phyloP scores from a whole-genome alignment of 2,888 invertebrate genomes.

The Dione juno region DNA sequence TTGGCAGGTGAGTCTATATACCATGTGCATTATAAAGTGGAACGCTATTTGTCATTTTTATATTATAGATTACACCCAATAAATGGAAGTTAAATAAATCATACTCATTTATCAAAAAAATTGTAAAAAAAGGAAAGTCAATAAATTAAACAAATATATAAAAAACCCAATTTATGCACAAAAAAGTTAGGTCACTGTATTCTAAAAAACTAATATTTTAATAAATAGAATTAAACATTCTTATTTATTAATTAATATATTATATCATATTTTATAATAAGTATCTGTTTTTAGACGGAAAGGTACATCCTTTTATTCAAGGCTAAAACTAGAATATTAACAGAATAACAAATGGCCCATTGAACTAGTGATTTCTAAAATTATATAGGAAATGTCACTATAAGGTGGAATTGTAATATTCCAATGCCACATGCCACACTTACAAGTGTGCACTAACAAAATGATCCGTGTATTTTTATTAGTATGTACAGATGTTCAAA shows the following conservation, averaged over 20 bases:
- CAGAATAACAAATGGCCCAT: neutral
- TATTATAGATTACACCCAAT: neutral
- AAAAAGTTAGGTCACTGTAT: too few relatives aligned
- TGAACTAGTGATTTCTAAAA: neutral
- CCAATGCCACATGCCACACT: too few relatives aligned
- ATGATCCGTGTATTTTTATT: slow-evolving; percentile 17
- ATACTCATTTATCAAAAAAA: neutral
- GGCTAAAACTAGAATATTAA: neutral
- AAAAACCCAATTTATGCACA: neutral
- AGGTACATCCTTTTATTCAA: too few relatives aligned
- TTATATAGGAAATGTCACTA: neutral
- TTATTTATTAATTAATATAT: too few relatives aligned
- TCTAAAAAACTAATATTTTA: too few relatives aligned
- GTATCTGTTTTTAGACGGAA: too few relatives aligned
- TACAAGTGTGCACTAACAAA: neutral
- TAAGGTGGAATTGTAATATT: neutral
- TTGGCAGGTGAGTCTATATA: neutral
- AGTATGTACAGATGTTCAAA: slow-evolving; percentile 23
- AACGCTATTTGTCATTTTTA: neutral
- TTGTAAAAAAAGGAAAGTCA: neutral
- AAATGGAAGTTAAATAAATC: neutral
- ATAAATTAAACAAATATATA: neutral
- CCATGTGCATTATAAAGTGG: neutral
- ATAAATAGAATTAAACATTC: too few relatives aligned
- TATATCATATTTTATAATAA: too few relatives aligned